Evolutionary conservation across 2,888 invertebrate species (phyloP), one percentile per base, ranked within the genome.

Genomic region (Cryptophagus acutangulus): DNA sequence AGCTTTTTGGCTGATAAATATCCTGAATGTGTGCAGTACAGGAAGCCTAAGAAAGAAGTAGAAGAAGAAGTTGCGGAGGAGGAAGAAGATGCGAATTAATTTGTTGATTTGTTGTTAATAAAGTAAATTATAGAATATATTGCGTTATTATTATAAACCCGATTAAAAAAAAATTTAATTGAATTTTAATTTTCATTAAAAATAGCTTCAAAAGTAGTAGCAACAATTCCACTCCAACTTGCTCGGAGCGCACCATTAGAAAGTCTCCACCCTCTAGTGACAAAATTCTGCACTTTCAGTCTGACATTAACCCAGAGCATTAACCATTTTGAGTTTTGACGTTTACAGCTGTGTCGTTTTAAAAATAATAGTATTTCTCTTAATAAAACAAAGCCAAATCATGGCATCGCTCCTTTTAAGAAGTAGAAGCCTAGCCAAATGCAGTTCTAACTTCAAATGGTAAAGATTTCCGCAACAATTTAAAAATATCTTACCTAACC

Each of bases 1-100:
- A 87, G 86, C 63, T 87, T 87, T 59, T 69, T 86, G 6, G 77
- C 77, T 2, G 82, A 86, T 38, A 77, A 78, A 61, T 81, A 85
- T 68, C 87, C 87, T 0, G 82, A 82, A 73, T 80, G 69, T 69
- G 71, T 52, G 47, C 62, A 62, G 8, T 43, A 48, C 30, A 61
- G 55, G 38, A 41, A 36, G 30, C 49, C 51, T 14, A 49, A 46
- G 12, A 59, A 59, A 41, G 52, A 60, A 38, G 44, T 48, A 36
- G 51, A 54, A 44, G 47, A 48, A 36, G 54, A 54, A 43, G 46
- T 6, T 9, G 6, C 20, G 20, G 6, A 20, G 12, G 26, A 26
- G 12, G 20, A n/a, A n/a, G n/a, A n/a, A n/a, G n/a, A n/a, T n/a
- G n/a, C n/a, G n/a, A n/a, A n/a, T n/a, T n/a, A n/a, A n/a, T n/a